Evolutionary conservation across 37 sponge, comb jelly and placozoan species (phyloP).

Genomic region (Chondrosia reniformis): DNA sequence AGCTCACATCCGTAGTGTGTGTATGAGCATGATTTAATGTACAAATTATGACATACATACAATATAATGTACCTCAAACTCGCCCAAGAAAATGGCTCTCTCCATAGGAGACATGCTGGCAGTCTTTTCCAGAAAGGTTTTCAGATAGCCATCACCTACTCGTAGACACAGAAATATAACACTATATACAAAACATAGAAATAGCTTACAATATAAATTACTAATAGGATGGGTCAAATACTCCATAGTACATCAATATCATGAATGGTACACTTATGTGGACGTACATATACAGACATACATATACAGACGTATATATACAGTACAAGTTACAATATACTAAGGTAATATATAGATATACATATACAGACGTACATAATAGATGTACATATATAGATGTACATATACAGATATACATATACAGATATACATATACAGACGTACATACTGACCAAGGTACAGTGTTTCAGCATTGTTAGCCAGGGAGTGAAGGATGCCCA

Average conservation of each 20-base stretch:
- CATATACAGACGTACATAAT: not conserved
- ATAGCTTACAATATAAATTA: too few relatives aligned
- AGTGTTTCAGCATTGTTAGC: conserved; percentile 72
- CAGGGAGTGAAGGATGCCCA: conserved; percentile 88
- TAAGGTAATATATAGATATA: too few relatives aligned
- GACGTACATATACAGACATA: not conserved
- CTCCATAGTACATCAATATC: too few relatives aligned
- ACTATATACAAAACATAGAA: too few relatives aligned
- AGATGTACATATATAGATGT: not conserved
- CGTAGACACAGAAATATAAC: not conserved
- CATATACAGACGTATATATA: too few relatives aligned
- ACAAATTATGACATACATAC: too few relatives aligned
- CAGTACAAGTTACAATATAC: too few relatives aligned
- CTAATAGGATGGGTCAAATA: too few relatives aligned
- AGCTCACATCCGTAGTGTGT: not conserved
- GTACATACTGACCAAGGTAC: too few relatives aligned
- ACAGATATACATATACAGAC: not conserved
- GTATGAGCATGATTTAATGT: too few relatives aligned
- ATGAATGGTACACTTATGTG: too few relatives aligned
- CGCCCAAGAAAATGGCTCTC: conserved; percentile 59
- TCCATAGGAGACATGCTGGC: conserved; percentile 71
- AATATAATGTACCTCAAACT: conserved; percentile 76
- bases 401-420: not conserved
- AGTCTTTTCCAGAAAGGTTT: conserved; percentile 69
- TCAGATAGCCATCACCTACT: conserved; percentile 78